Evolutionary conservation across 2,888 invertebrate species (phyloP).

Genomic region (Cybosia mesomella): DNA sequence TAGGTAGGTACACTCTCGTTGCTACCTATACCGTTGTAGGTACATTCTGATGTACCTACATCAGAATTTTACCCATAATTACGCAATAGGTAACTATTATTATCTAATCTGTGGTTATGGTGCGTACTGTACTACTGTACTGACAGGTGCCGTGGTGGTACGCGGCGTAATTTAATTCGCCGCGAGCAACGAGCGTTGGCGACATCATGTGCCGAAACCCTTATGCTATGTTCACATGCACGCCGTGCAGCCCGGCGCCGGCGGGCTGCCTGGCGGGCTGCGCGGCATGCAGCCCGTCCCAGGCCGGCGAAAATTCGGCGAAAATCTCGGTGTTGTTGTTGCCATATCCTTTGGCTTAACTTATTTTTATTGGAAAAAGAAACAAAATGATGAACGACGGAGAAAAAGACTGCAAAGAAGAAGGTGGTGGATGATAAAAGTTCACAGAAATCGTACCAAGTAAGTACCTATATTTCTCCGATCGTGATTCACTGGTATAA

Average conservation of each 20-base stretch:
- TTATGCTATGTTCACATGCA: constrained; percentile 28
- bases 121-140: too few relatives aligned
- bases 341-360: constrained; percentile 40
- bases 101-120: too few relatives aligned
- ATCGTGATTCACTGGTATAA: constrained; percentile 34
- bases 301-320: constrained; percentile 34
- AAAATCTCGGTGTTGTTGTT: constrained; percentile 40
- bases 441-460: constrained; percentile 34
- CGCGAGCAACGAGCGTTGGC: too few relatives aligned
- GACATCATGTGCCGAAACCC: too few relatives aligned
- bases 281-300: constrained; percentile 34
- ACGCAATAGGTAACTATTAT: too few relatives aligned
- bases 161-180: too few relatives aligned
- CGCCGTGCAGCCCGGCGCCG: constrained; percentile 28
- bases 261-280: constrained; percentile 24
- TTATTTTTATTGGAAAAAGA: constrained; percentile 44
- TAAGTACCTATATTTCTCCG: constrained; percentile 32
- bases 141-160: too few relatives aligned
- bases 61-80: too few relatives aligned
- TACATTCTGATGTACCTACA: too few relatives aligned
- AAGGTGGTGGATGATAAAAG: constrained; percentile 45
- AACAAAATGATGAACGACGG: constrained; percentile 39
- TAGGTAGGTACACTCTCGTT: too few relatives aligned
- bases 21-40: too few relatives aligned
- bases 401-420: constrained; percentile 32